Conservation (phyloP, 2,113 vertebrate genomes). For the Aepyceros melampus region DNA sequence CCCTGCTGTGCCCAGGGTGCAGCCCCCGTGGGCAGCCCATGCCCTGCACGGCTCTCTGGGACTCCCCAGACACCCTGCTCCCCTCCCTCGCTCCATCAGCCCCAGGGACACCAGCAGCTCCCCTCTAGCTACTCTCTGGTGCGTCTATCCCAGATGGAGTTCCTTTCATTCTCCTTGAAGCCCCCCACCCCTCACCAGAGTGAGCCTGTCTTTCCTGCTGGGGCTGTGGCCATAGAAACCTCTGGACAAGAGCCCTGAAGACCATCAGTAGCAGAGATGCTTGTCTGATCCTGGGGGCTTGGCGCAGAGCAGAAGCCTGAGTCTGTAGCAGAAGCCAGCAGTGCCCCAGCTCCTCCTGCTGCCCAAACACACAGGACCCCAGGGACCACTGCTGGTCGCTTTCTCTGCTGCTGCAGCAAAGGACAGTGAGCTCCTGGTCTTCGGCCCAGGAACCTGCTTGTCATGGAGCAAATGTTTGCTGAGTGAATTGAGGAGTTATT, state of each 20-base stretch:
- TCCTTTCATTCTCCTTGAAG: background rate
- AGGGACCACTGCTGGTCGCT: background rate
- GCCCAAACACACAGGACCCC: background rate
- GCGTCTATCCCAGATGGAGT: background rate
- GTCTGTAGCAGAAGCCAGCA: background rate
- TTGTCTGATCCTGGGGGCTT: background rate
- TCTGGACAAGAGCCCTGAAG: background rate
- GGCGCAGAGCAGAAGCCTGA: background rate
- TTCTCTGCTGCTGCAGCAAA: background rate
- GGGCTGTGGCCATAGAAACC: background rate
- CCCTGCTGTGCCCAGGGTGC: background rate
- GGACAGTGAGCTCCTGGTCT: background rate
- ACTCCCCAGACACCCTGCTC: background rate
- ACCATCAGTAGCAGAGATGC: background rate
- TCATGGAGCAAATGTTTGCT: background rate
- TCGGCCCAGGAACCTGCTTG: background rate
- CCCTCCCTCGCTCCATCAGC: background rate
- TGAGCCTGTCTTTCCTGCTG: background rate
- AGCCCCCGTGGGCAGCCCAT: background rate
- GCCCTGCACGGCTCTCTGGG: background rate
- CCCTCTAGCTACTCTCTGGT: background rate
- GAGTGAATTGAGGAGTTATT: background rate
- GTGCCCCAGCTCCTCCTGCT: rapidly evolving
- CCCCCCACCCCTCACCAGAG: background rate
- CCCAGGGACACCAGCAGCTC: background rate